These are phyloP conservation scores for Leptinotarsa peninsularis DNA, from an alignment of 2,888 invertebrate genomes.

Conservation along the genomic window DNA sequence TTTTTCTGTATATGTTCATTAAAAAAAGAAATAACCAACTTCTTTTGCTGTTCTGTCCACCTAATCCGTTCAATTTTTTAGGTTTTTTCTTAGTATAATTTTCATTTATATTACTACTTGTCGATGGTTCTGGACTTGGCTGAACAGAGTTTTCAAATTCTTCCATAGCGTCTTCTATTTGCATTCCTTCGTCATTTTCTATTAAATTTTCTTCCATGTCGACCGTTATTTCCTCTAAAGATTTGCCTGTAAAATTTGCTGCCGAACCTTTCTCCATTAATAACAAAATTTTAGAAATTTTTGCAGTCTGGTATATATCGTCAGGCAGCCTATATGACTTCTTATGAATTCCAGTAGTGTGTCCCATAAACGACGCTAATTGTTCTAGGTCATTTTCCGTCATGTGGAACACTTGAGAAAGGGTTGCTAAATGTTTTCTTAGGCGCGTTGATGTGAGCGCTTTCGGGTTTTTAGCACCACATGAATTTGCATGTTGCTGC, in stretches of 20 bases:
- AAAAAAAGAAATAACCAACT: not conserved
- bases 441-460: conserved; percentile 45
- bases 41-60: not conserved
- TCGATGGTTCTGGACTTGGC: not conserved
- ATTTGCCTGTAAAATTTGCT: conserved; percentile 41
- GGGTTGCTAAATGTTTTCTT: conserved; percentile 48
- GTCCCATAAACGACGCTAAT: not conserved
- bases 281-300: not conserved
- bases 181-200: not conserved
- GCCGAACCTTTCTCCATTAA: not conserved
- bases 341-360: not conserved
- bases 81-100: not conserved
- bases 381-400: not conserved
- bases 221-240: conserved; percentile 42
- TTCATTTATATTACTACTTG: not conserved
- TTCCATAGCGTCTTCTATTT: not conserved
- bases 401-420: conserved; percentile 45
- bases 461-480: conserved; percentile 47
- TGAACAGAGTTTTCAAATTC: not conserved
- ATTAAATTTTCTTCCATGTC: conserved; percentile 40
- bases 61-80: not conserved
- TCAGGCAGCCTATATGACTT: not conserved
- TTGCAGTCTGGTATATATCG: not conserved
- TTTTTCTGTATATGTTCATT: not conserved
- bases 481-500: conserved; percentile 40